Evolutionary conservation across 2,113 vertebrate genomes (phyloP).

Genomic region (Siphamia tubifer): DNA sequence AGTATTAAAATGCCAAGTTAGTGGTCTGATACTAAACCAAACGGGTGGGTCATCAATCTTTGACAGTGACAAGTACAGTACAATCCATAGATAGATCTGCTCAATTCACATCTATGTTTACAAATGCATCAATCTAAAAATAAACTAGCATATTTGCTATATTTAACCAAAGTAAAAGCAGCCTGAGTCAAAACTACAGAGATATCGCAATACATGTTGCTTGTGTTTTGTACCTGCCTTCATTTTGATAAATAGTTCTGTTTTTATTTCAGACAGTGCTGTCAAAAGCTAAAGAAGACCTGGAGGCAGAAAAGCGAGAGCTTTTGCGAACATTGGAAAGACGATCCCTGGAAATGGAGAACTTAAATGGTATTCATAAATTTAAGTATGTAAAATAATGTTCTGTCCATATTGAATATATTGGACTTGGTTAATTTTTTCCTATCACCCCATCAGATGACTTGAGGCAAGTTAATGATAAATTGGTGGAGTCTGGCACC

Average conservation of each 20-base stretch:
- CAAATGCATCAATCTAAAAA: no score
- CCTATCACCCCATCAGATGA: conserved; percentile 81
- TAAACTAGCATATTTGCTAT: no score
- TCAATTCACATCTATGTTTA: no score
- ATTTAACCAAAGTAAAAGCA: no score
- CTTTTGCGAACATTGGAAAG: conserved; percentile 89
- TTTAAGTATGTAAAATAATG: background rate
- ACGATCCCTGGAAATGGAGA: conserved; percentile 88
- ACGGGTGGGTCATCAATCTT: no score
- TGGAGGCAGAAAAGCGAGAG: conserved; percentile 93
- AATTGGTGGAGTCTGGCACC: conserved; percentile 86
- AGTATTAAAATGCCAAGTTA: no score
- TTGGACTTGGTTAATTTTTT: background rate
- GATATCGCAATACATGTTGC: background rate
- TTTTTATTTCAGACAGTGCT: conserved; percentile 78
- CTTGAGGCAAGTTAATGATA: conserved; percentile 88
- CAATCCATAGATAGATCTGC: no score
- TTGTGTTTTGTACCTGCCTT: background rate
- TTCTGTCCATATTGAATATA: background rate
- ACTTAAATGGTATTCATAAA: conserved; percentile 85
- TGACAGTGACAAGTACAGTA: no score
- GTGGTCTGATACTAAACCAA: no score
- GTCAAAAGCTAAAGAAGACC: conserved; percentile 87
- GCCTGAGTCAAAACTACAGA: background rate
- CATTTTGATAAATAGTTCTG: background rate